Evolutionary conservation across 2,888 invertebrate species (phyloP), one percentile per base, ranked within the genome.

Genomic region (Pseudococcus longispinus): DNA sequence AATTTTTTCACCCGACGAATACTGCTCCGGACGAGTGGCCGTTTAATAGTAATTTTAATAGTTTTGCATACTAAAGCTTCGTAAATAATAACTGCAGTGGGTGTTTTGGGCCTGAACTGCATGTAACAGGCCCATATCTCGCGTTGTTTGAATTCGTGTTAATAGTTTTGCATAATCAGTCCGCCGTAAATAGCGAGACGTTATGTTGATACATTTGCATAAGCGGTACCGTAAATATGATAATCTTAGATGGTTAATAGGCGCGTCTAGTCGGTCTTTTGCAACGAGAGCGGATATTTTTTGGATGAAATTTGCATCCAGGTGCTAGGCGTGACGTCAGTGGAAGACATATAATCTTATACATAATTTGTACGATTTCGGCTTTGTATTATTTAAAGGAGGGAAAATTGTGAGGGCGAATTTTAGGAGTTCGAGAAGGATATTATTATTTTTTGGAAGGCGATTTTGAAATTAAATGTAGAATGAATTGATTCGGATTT

Each of bases 151-250:
- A 70, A 70, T 29, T 70, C 70, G 29, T 29, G 70, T 70, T 70
- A 70, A 70, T 70, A 70, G 70, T 70, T 70, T 70, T 70, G 70
- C 70, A 70, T 70, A 70, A 70, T 70, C 70, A 70, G 29, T 70
- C 18, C 70, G 70, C 70, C 70, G 70, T 70, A 70, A 70, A 70
- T 70, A 70, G 70, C 29, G 70, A 70, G 70, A 70, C 70, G 70
- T 70, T 70, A 29, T 29, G 70, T 70, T 70, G 18, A 70, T 32
- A 70, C 29, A 70, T 70, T 70, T 70, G 70, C 70, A 70, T 70
- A 29, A 70, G 15, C 70, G 29, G 29, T 26, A 18, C 70, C 70
- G 70, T 70, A 18, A 70, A 70, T 70, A 70, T 29, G 70, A 70
- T 70, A 70, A 70, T 70, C 70, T 70, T 70, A 70, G 29, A 23